phyloP scores from a whole-genome alignment of 2,113 vertebrate genomes.

The Amphiprion ocellaris region DNA sequence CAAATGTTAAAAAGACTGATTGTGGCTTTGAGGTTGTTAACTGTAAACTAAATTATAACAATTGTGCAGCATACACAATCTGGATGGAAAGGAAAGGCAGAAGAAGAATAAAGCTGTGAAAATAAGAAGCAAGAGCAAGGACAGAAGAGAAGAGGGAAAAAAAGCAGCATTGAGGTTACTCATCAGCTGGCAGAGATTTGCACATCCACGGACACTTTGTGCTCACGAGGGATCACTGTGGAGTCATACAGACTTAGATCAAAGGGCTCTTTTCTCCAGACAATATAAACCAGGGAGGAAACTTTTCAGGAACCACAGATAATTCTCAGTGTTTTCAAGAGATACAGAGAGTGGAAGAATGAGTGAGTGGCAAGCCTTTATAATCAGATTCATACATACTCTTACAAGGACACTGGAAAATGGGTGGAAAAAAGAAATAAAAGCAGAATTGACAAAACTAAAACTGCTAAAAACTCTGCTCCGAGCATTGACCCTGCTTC shows the following conservation, averaged over 20 bases:
- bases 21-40: neutral
- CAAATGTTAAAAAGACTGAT: conserved; percentile 2
- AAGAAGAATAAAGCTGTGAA: conserved; percentile 57
- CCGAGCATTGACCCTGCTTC: neutral
- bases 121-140: conserved; percentile 4
- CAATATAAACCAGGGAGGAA: conserved; percentile 85
- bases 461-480: neutral
- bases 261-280: conserved; percentile 86
- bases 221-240: conserved; percentile 92
- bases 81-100: conserved; percentile 74
- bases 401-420: neutral
- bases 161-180: conserved; percentile 67
- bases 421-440: neutral
- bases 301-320: conserved; percentile 88
- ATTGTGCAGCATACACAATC: conserved; percentile 67
- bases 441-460: neutral
- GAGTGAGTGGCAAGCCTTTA: conserved; percentile 1
- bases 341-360: conserved; percentile 77
- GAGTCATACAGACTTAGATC: conserved; percentile 90
- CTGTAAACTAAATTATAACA: conserved; percentile 10
- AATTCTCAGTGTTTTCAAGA: conserved; percentile 83
- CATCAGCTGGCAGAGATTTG: conserved; percentile 84
- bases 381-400: neutral
- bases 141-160: neutral
- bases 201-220: conserved; percentile 89